Base-by-base conservation (phyloP, 2,888 invertebrate genomes). In the Nematopogon swammerdamellus region DNA sequence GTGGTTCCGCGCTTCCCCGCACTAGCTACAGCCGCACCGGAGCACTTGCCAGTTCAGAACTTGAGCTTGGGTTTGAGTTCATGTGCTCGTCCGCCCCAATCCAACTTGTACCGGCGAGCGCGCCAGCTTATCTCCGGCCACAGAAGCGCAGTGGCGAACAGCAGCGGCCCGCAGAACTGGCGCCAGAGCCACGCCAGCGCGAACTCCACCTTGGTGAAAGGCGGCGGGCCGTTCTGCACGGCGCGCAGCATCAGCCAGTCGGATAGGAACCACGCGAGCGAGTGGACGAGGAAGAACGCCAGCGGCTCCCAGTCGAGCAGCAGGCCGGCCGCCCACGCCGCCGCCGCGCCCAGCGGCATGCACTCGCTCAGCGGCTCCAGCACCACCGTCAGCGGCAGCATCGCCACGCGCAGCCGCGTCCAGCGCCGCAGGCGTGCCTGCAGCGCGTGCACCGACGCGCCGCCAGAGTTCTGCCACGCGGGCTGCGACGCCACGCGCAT, bases 321-420 rank as follows among this genome's bases (percentile, higher is more conserved):
- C 47, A 86, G 67, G 49, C 86, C 86, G 2, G 89, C 88, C 0
- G 96, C 90, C 91, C 94, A 94, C 1, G 96, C 90, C 25, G 94
- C 90, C 62, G 92, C 85, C n/a, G 92, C 87, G 44, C 98, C 97
- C 44, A 95, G 84, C 20, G 97, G 84, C 79, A 99, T 83, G 68
- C 98, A 98, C 79, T 99, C 97, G 48, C 93, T 92, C 46, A 98
- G 80, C 1, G 98, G 99, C 72, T 99, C 99, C 54, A 97, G 80
- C 44, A 98, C 62, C 55, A 95, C 91, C 44, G 92, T 91, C 30
- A 88, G 85, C 1, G 99, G 98, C 54, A 97, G 82, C 95, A 99
- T 97, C 14, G 97, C 95, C 52, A 95, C 89, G 48, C 99, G 84
- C 46, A 99, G 80, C 65, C 97, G 95, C 49, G 95, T 92, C 99